Evolutionary conservation across 2,113 vertebrate genomes (phyloP).

Genomic region (Clarias macrocephalus): DNA sequence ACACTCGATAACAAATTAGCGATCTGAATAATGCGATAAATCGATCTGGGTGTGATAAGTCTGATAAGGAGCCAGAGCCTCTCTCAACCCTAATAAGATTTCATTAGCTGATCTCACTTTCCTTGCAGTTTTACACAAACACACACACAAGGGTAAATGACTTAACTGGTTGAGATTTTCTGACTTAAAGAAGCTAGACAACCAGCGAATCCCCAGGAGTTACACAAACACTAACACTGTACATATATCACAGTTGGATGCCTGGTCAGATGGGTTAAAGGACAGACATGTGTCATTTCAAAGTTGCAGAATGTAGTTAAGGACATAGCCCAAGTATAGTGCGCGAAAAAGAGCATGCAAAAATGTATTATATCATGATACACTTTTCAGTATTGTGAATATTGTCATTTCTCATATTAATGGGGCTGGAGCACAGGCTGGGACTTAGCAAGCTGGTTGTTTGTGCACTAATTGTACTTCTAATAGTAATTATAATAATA

Average conservation of each 20-base stretch:
- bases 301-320: background rate
- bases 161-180: background rate
- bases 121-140: background rate
- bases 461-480: too few relatives aligned
- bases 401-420: background rate
- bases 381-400: background rate
- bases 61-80: constrained; percentile 31
- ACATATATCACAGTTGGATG: background rate
- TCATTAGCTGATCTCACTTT: constrained; percentile 33
- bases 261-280: too few relatives aligned
- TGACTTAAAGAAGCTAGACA: background rate
- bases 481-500: background rate
- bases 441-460: background rate
- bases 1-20: constrained; percentile 40
- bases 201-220: too few relatives aligned
- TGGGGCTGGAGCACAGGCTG: background rate
- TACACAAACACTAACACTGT: background rate
- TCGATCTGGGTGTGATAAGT: constrained; percentile 30
- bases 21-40: constrained; percentile 39
- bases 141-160: background rate
- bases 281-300: background rate
- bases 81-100: constrained; percentile 33
- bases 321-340: background rate
- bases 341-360: background rate
- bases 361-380: background rate